Percentiles rank a stretch among this genome's conserved stretches.
Evolutionary conservation across 2,888 invertebrate species (phyloP).

Genomic region (Salticus scenicus): DNA sequence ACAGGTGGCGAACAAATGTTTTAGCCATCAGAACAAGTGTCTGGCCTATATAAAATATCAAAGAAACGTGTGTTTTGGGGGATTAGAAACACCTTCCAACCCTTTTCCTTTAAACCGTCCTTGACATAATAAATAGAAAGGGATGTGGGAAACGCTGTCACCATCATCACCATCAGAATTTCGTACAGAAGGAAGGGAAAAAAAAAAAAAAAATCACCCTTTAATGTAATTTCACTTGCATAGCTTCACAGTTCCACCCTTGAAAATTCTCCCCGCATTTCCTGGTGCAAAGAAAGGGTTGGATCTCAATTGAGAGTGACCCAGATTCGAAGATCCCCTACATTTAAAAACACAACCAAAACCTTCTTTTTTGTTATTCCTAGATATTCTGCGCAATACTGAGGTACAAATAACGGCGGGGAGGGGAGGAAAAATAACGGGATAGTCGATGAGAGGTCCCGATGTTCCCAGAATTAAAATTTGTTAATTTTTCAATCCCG

Average conservation of each 20-base stretch:
- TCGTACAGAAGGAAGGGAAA: not conserved
- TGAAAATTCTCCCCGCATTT: slow-evolving; percentile 33
- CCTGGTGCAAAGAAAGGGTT: slow-evolving; percentile 52
- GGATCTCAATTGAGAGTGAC: slow-evolving; percentile 46
- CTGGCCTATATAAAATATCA: not conserved
- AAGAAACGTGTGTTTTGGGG: not conserved
- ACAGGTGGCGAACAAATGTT: not conserved
- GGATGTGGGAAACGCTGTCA: slow-evolving; percentile 33
- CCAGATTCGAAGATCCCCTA: slow-evolving; percentile 24
- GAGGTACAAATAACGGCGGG: slow-evolving; percentile 11
- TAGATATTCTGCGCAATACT: not conserved
- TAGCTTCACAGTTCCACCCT: slow-evolving; percentile 58
- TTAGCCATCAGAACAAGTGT: not conserved
- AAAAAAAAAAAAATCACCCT: not conserved
- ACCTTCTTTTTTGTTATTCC: not conserved
- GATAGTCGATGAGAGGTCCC: slow-evolving; percentile 32
- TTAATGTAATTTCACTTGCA: slow-evolving; percentile 47
- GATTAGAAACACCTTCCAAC: slow-evolving; percentile 5
- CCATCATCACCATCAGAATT: not conserved
- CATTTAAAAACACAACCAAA: slow-evolving; percentile 23
- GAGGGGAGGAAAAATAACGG: slow-evolving; percentile 23
- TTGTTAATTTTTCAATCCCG: slow-evolving; percentile 34
- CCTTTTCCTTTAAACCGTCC: slow-evolving; percentile 36
- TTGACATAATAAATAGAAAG: slow-evolving; percentile 56
- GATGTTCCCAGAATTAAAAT: slow-evolving; percentile 48